Conservation (phyloP, 2,113 vertebrate genomes). For the Datnioides undecimradiatus region DNA sequence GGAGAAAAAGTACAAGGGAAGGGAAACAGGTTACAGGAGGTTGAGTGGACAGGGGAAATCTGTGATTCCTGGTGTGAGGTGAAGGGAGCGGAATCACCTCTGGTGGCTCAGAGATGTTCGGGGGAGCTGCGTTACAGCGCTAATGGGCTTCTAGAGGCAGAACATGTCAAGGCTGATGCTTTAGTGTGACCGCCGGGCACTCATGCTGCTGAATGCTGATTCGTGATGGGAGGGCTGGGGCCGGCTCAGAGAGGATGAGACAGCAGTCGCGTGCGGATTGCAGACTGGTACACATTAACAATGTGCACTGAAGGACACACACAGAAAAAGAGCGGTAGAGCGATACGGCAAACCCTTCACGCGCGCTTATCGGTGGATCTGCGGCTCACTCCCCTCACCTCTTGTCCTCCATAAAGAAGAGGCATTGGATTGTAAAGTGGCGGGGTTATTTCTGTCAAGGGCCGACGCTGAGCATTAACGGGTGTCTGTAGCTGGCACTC, state of each 20-base stretch:
- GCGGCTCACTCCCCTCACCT: conserved; percentile 42
- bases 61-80: conserved; percentile 23
- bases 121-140: conserved; percentile 5
- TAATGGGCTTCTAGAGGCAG: conserved; percentile 59
- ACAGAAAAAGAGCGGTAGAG: not conserved
- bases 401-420: conserved; percentile 62
- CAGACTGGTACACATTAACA: conserved; percentile 37
- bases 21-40: conserved; percentile 16
- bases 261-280: conserved; percentile 30
- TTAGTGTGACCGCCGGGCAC: conserved; percentile 53
- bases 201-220: conserved; percentile 69
- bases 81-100: conserved; percentile 35
- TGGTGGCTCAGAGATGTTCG: conserved; percentile 10
- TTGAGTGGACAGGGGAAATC: conserved; percentile 17
- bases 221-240: conserved; percentile 40
- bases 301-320: not conserved
- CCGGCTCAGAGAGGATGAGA: conserved; percentile 29
- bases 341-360: conserved; percentile 28
- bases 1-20: conserved; percentile 30
- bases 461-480: conserved; percentile 32
- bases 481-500: conserved; percentile 36
- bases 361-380: conserved; percentile 43
- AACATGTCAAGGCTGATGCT: conserved; percentile 50
- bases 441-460: conserved; percentile 67
- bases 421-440: conserved; percentile 58